Base-by-base conservation (phyloP, 1,140 invertebrate species). In the Trypoxylus dichotomus region DNA sequence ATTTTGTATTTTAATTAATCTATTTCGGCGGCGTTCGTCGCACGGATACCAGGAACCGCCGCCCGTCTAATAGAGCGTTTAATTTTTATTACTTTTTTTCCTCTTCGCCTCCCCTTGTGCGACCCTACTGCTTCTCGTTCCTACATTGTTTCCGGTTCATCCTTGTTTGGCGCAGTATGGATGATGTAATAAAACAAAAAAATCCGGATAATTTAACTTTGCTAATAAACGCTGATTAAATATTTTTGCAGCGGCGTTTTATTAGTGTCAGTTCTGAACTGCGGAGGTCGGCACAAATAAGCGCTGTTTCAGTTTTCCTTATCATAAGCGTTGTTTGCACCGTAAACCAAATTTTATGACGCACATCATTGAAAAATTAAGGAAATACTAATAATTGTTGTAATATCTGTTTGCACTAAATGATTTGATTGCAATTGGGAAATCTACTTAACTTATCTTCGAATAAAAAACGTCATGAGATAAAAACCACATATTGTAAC, bases 1-100 rank as follows among this genome's bases (percentile, higher is more conserved):
- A 68, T 68, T 68, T 68, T 68, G 60, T 68, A 68, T 68, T 68
- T 68, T 68, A 68, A 68, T 68, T 68, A 68, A 68, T 68, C 24
- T 68, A 24, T 68, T 15, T 24, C 60, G 13, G 24, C 24, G 60
- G 24, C 60, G 60, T 21, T 24, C 58, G n/a, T 60, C 58, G 58
- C 58, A 60, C 58, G 60, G 24, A 27, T 29, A 29, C 24, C 60
- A 3, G 10, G 19, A 8, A 10, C 60, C 24, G 11, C 11, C 21
- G 60, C 19, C 60, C 19, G 24, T 68, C 27, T 27, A 68, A 68
- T 68, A 68, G 60, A 68, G 27, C 60, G 6, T 68, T 68, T 68
- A 68, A 68, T 68, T 68, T 68, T 68, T 68, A 68, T 68, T 24
- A 24, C 15, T 68, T 29, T 58, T 58, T n/a, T 58, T 37, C 2